Conservation (phyloP, 2,888 invertebrate genomes). For the Neoitamus cyanurus region DNA sequence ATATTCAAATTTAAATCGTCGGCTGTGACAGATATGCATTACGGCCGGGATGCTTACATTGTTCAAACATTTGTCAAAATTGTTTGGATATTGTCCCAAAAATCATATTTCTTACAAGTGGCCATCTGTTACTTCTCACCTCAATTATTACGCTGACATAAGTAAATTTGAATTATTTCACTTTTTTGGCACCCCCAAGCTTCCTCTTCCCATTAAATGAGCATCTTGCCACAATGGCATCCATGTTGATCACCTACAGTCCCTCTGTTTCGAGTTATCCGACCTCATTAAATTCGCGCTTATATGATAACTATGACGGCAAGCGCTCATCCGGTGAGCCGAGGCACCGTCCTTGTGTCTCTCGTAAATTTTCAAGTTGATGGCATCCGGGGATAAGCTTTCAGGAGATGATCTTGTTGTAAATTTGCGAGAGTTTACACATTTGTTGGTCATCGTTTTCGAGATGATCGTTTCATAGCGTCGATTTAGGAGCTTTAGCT, state of each 20-base stretch:
- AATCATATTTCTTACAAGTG: neutral
- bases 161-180: neutral
- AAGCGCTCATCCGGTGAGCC: neutral
- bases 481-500: neutral
- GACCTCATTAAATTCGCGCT: conserved; percentile 13
- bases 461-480: neutral
- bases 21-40: too few relatives aligned
- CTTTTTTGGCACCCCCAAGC: neutral
- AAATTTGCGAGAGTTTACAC: too few relatives aligned
- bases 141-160: neutral
- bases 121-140: neutral
- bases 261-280: neutral
- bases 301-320: neutral
- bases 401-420: neutral
- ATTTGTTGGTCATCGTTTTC: neutral
- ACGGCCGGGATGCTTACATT: too few relatives aligned
- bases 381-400: neutral
- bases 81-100: neutral
- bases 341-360: neutral
- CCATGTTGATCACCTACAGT: neutral
- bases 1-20: too few relatives aligned
- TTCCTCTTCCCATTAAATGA: neutral
- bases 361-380: neutral
- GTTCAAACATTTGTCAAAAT: neutral
- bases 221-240: neutral